Conservation (phyloP, 2,113 vertebrate species). For the Lates calcarifer region DNA sequence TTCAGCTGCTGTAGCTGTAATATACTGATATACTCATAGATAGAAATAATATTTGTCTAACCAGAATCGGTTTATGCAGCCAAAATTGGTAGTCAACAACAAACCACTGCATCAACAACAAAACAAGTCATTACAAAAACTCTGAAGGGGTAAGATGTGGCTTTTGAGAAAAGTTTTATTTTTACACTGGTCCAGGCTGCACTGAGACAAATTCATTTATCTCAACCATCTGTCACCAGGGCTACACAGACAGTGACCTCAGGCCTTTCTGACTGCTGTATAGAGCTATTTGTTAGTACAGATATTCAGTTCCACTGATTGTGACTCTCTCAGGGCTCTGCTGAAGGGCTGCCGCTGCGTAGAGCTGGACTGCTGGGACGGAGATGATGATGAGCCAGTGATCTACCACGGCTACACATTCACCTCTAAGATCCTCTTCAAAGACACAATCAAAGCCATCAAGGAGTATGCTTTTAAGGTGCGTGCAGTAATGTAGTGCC, state of each 20-base stretch:
- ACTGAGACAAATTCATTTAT: neutral
- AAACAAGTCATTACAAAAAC: neutral
- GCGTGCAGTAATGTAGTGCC: neutral
- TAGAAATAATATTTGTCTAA: slow-evolving; percentile 15
- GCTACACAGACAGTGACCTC: neutral
- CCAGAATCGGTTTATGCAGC: too few relatives aligned
- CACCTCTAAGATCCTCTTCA: slow-evolving; percentile 96
- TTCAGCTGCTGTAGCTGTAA: neutral
- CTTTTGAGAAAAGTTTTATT: too few relatives aligned
- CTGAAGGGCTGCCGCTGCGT: slow-evolving; percentile 95
- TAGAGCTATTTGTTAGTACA: neutral
- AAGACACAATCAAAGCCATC: slow-evolving; percentile 91
- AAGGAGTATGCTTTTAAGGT: slow-evolving; percentile 98
- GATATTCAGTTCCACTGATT: neutral
- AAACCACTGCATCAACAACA: too few relatives aligned
- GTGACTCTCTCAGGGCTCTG: slow-evolving; percentile 87
- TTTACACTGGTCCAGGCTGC: neutral
- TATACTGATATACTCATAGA: neutral
- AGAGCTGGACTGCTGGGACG: slow-evolving; percentile 98
- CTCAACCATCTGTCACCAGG: neutral
- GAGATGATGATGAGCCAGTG: slow-evolving; percentile 90
- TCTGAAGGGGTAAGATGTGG: too few relatives aligned
- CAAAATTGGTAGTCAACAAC: too few relatives aligned
- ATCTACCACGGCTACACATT: slow-evolving; percentile 98
- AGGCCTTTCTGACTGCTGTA: neutral